Evolutionary conservation across 2,797 vertebrate species (phyloP).

Genomic region (Siniperca obscura): DNA sequence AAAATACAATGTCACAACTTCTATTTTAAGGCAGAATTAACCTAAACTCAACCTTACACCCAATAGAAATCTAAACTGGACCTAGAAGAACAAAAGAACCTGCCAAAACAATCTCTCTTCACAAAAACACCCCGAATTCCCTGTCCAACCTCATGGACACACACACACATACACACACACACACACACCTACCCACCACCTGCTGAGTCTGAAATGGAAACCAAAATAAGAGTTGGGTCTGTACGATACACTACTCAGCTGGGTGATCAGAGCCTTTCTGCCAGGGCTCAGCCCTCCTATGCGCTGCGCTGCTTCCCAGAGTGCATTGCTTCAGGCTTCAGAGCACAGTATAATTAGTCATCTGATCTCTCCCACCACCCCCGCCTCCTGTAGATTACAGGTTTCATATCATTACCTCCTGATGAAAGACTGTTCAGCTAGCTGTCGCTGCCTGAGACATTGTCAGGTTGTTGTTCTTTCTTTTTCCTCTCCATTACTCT

Average conservation of each 20-base stretch:
- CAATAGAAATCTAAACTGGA: background rate
- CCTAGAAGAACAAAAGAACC: background rate
- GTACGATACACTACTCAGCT: constrained; percentile 30
- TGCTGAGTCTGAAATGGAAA: constrained; percentile 62
- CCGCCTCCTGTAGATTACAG: constrained; percentile 55
- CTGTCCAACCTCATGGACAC: background rate
- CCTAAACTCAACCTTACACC: background rate
- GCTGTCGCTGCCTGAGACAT: constrained; percentile 34
- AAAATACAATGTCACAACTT: background rate
- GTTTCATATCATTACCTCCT: constrained; percentile 64
- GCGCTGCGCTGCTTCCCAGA: constrained; percentile 25
- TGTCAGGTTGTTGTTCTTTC: constrained; percentile 53
- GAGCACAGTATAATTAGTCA: constrained; percentile 58
- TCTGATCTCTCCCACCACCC: constrained; percentile 41
- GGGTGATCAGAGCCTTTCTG: constrained; percentile 32
- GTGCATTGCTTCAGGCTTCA: constrained; percentile 43
- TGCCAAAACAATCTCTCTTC: background rate
- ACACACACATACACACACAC: constrained; percentile 15
- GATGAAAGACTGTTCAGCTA: constrained; percentile 53
- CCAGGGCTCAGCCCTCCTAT: background rate
- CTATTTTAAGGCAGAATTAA: background rate
- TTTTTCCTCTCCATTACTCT: constrained; percentile 41
- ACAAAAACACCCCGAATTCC: background rate
- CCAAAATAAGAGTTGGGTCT: constrained; percentile 35
- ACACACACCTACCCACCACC: constrained; percentile 20